A percentile compares a stretch with the other conserved stretches of the same genome.
These are phyloP conservation scores for Luffia ferchaultella DNA, from an alignment of 2,888 invertebrate genomes.

Conservation along the genomic window DNA sequence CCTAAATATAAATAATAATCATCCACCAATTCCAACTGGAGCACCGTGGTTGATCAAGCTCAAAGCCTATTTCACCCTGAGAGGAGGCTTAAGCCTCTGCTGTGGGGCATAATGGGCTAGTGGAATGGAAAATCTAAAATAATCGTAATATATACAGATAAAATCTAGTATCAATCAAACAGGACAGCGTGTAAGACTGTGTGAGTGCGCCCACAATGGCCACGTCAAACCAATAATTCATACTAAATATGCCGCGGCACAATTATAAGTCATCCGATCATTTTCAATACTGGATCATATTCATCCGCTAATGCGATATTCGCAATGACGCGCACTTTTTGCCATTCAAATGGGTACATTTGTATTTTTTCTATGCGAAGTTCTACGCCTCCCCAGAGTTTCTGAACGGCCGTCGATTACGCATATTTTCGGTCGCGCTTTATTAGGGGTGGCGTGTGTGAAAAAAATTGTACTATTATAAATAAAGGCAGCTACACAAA, in stretches of 20 bases:
- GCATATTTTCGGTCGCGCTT: conserved; percentile 60
- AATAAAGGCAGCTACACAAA: conserved; percentile 58
- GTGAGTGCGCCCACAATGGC: conserved; percentile 28
- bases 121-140: too few relatives aligned
- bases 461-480: conserved; percentile 63
- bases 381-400: conserved; percentile 26
- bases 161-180: too few relatives aligned
- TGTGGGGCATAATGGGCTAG: too few relatives aligned
- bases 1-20: too few relatives aligned
- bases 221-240: conserved; percentile 62
- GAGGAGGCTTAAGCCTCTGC: too few relatives aligned
- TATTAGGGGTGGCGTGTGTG: conserved; percentile 63
- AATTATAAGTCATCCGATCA: conserved; percentile 63
- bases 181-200: too few relatives aligned
- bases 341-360: conserved; percentile 63
- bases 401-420: conserved; percentile 40
- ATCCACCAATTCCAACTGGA: too few relatives aligned
- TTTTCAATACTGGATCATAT: conserved; percentile 58
- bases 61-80: too few relatives aligned
- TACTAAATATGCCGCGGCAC: conserved; percentile 58
- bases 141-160: too few relatives aligned
- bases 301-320: conserved; percentile 61
- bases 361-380: conserved; percentile 47
- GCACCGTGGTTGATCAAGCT: too few relatives aligned
- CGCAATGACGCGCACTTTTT: conserved; percentile 63